Percentiles rank a stretch among this genome's conserved stretches.
Evolutionary conservation across 2,888 invertebrate species (phyloP).

Genomic region (Andrena praecox): DNA sequence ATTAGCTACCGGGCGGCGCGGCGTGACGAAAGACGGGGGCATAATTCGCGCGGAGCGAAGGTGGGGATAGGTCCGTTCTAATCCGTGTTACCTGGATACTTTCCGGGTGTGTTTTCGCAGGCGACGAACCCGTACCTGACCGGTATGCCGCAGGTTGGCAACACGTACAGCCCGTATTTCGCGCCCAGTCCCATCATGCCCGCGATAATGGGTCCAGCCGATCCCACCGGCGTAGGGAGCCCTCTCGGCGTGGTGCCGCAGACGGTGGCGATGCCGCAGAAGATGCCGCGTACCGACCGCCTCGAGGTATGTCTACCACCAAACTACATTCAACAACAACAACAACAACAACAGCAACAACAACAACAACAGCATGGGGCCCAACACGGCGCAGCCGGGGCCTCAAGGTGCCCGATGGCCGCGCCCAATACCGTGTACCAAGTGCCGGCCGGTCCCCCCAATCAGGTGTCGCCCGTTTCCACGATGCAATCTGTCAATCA

Average conservation of each 20-base stretch:
- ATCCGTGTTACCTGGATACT: constrained; percentile 77
- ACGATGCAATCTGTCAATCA: constrained; percentile 84
- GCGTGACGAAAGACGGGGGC: constrained; percentile 10
- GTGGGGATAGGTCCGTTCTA: constrained; percentile 66
- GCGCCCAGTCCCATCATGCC: constrained; percentile 95
- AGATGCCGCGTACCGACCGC: constrained; percentile 97
- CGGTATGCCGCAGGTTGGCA: constrained; percentile 95
- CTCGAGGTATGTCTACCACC: constrained; percentile 93
- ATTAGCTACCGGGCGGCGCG: constrained; percentile 7
- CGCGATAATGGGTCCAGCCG: constrained; percentile 93
- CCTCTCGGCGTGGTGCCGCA: constrained; percentile 94
- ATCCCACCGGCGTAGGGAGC: constrained; percentile 92
- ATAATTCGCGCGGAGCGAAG: constrained; percentile 56
- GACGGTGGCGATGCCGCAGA: constrained; percentile 95
- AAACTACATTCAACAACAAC: constrained; percentile 83
- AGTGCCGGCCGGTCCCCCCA: constrained; percentile 83
- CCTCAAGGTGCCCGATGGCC: constrained; percentile 81
- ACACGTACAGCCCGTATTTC: constrained; percentile 96
- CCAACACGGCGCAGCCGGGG: constrained; percentile 80
- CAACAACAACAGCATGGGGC: constrained; percentile 75
- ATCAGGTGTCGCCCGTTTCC: constrained; percentile 84
- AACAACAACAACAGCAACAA: constrained; percentile 80
- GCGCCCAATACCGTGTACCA: constrained; percentile 79
- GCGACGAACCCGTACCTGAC: constrained; percentile 97
- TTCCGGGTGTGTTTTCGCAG: constrained; percentile 86